phyloP scores from a whole-genome alignment of 1,140 invertebrate species.

The Phocides pigmalion region DNA sequence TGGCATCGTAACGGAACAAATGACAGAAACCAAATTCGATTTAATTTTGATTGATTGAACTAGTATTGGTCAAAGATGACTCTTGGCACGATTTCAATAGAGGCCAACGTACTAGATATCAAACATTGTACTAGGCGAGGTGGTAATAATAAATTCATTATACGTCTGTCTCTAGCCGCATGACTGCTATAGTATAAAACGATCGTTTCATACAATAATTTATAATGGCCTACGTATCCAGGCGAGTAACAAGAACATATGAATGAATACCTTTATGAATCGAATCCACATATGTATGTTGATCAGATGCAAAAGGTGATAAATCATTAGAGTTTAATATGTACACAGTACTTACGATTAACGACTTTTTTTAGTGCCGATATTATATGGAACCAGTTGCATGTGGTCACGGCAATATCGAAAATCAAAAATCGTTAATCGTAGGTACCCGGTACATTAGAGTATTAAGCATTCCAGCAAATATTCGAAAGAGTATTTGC shows the following conservation, averaged over 20 bases:
- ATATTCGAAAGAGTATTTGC: too few species aligned
- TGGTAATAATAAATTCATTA: conserved; percentile 31
- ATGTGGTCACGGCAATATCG: too few species aligned
- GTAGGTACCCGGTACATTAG: too few species aligned
- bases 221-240: conserved; percentile 17
- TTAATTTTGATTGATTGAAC: neutral
- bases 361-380: too few species aligned
- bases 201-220: conserved; percentile 17
- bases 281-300: neutral
- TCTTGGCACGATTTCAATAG: conserved; percentile 24
- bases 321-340: too few species aligned
- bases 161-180: conserved; percentile 16
- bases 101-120: conserved; percentile 23
- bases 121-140: conserved; percentile 24
- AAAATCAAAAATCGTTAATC: too few species aligned
- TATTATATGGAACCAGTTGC: too few species aligned
- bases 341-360: too few species aligned
- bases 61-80: conserved; percentile 5
- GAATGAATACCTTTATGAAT: neutral
- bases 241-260: conserved; percentile 5
- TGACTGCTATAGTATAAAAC: neutral
- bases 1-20: neutral
- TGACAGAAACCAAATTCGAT: neutral
- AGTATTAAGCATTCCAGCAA: too few species aligned
- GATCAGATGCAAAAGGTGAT: too few species aligned